Base-by-base conservation (phyloP, 2,888 invertebrate genomes). In the Sympetrum striolatum region DNA sequence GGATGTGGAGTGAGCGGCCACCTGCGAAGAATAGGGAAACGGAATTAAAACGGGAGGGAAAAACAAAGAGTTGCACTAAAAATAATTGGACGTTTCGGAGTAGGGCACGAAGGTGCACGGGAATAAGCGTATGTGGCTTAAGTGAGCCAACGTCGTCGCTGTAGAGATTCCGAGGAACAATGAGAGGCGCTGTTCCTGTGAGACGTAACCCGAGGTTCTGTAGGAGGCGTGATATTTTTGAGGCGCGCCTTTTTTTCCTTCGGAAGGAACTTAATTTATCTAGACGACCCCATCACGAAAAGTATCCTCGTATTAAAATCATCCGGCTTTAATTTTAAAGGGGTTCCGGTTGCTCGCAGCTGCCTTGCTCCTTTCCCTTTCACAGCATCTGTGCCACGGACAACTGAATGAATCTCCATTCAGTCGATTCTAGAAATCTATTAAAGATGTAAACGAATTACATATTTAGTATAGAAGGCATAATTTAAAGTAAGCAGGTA, bases 1-100 rank as follows among this genome's bases (percentile, higher is more conserved):
- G 86, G 86, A 60, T 10, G 86, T 25, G 37, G 86, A 86, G n/a
- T 86, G 86, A 39, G 86, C 86, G 37, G 86, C 86, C 86, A 86
- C 86, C 86, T 86, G 60, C 22, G 60, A 37, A 64, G 15, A 64
- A 37, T 8, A 53, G 18, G n/a, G 31, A 31, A 60, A 35, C 15
- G 37, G n/a, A 10, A 80, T 39, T 53, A 37, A 39, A 39, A 39
- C 37, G 44, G 14, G 18, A 5, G 39, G 5, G 80, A 35, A 37
- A 37, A 35, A 37, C 31, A n/a, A 37, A 80, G 22, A 80, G 4
- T 37, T 37, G 80, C 37, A 80, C n/a, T 44, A 37, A 22, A 80
- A 80, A 80, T 80, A 80, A 80, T 39, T 39, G 80, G 37, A 80
- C 39, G 22, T 80, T 10, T 39, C 22, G 18, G n/a, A 37, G 37